phyloP scores from a whole-genome alignment of 2,888 invertebrate species.

The Augiades crinisus region DNA sequence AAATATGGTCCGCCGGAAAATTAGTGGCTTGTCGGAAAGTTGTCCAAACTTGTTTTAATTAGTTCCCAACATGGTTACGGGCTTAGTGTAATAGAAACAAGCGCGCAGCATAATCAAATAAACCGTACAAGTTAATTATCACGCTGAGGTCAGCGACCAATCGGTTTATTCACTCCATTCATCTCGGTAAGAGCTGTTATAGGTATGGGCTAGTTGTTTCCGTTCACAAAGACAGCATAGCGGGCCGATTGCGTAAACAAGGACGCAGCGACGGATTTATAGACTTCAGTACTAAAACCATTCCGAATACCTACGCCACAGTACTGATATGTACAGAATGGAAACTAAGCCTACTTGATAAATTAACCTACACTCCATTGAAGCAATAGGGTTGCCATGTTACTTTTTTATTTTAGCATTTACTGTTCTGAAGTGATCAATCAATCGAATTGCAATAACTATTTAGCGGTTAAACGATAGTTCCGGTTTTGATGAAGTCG shows the following conservation, averaged over 20 bases:
- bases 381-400: no score
- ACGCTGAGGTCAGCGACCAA: constrained; percentile 37
- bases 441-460: no score
- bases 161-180: constrained; percentile 34
- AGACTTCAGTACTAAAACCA: not conserved
- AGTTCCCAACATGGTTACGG: constrained; percentile 19
- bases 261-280: constrained; percentile 3
- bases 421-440: no score
- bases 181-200: constrained; percentile 15
- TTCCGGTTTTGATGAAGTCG: no score
- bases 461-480: no score
- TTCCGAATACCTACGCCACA: not conserved
- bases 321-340: no score
- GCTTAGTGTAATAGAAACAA: constrained; percentile 14
- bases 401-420: no score
- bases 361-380: not conserved
- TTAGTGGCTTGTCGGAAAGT: constrained; percentile 10
- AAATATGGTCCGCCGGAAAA: constrained; percentile 3
- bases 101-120: constrained; percentile 26
- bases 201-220: constrained; percentile 2
- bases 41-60: constrained; percentile 7
- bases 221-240: constrained; percentile 13
- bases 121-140: constrained; percentile 23
- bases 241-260: constrained; percentile 5
- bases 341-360: not conserved